Conservation (phyloP, 1,140 invertebrate species). For the Sarcophaga peregrina region DNA sequence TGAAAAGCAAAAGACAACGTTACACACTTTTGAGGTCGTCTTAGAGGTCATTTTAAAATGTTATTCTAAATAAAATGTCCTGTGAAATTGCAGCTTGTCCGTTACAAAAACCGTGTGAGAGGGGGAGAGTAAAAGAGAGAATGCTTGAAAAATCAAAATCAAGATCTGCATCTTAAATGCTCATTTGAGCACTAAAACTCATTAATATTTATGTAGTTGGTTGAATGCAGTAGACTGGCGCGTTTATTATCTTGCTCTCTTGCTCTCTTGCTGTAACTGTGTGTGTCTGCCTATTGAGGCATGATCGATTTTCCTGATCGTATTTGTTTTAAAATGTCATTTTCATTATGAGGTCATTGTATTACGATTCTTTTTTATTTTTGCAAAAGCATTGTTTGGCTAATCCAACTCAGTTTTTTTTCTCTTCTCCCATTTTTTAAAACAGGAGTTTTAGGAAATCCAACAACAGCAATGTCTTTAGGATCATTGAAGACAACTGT, state of each 20-base stretch:
- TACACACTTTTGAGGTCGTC: slow-evolving; percentile 26
- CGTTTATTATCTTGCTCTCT: neutral
- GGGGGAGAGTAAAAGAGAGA: neutral
- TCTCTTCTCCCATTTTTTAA: neutral
- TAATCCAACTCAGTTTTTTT: neutral
- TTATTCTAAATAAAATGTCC: slow-evolving; percentile 18
- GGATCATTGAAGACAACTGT: neutral
- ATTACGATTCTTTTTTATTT: neutral
- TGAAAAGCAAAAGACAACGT: neutral
- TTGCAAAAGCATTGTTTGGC: neutral
- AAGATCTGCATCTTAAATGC: neutral
- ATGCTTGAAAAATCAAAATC: neutral
- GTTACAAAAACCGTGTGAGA: neutral
- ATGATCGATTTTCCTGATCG: neutral
- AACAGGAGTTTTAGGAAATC: neutral
- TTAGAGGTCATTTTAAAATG: neutral
- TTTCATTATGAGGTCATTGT: slow-evolving; percentile 16
- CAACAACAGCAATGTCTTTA: neutral
- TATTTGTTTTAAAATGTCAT: slow-evolving; percentile 13
- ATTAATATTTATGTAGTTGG: neutral
- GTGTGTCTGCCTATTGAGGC: neutral
- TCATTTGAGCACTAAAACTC: neutral
- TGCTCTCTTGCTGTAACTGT: neutral
- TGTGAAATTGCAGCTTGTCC: neutral
- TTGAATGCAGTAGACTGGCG: neutral